These are phyloP conservation scores for Scarus forsteni DNA, from an alignment of 2,797 vertebrate genomes.

Conservation along the genomic window DNA sequence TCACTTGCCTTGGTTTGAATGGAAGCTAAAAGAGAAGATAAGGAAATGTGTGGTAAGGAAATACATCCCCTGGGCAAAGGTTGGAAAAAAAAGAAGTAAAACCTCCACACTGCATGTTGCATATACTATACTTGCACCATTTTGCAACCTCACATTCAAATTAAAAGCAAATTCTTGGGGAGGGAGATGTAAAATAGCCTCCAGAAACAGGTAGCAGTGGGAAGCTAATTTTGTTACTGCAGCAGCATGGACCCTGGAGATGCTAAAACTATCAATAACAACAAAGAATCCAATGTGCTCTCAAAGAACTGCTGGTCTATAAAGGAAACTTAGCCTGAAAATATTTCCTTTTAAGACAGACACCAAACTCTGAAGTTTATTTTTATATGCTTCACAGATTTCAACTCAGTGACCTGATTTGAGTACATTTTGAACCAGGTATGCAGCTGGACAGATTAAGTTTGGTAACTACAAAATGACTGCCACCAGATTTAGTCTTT, in stretches of 20 bases:
- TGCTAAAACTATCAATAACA: slow-evolving; percentile 52
- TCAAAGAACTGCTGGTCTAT: slow-evolving; percentile 24
- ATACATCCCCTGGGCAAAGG: slow-evolving; percentile 49
- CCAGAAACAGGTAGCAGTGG: slow-evolving; percentile 35
- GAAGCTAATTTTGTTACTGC: slow-evolving; percentile 40
- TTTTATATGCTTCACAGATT: background rate
- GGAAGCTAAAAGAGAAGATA: slow-evolving; percentile 58
- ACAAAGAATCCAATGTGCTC: slow-evolving; percentile 32
- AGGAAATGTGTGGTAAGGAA: slow-evolving; percentile 65
- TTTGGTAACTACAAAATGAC: too few species aligned
- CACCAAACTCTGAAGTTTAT: slow-evolving; percentile 18
- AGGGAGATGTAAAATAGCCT: slow-evolving; percentile 51
- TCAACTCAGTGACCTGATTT: slow-evolving; percentile 1
- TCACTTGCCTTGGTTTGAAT: slow-evolving; percentile 59
- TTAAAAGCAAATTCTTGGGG: slow-evolving; percentile 27
- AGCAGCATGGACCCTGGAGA: slow-evolving; percentile 44
- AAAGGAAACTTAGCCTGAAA: slow-evolving; percentile 26
- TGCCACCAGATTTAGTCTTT: too few species aligned
- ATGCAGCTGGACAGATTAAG: too few species aligned
- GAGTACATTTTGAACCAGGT: background rate
- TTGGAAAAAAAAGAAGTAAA: slow-evolving; percentile 37
- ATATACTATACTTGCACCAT: slow-evolving; percentile 51
- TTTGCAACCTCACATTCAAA: slow-evolving; percentile 40
- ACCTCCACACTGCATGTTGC: slow-evolving; percentile 40
- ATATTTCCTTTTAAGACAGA: slow-evolving; percentile 20